A percentile compares a stretch with the other conserved stretches of the same genome.
phyloP scores from a whole-genome alignment of 1,140 invertebrate genomes.

The Melipona quadrifasciata region DNA sequence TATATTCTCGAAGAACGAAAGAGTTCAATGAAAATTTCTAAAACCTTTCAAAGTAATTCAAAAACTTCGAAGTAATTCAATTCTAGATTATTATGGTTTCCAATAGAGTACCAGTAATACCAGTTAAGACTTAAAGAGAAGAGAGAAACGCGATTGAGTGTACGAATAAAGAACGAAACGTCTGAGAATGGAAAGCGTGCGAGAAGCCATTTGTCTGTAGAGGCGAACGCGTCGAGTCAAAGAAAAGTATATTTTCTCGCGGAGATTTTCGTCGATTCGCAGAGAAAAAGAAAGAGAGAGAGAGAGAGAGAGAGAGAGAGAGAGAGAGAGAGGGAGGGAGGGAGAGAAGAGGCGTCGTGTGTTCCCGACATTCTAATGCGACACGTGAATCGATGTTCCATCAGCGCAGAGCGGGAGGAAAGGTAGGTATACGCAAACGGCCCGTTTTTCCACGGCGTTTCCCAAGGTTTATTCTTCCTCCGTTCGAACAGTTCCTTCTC shows the following conservation, averaged over 20 bases:
- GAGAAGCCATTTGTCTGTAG: conserved; percentile 17
- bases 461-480: conserved; percentile 23
- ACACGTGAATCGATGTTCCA: conserved; percentile 57
- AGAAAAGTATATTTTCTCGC: conserved; percentile 28
- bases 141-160: background rate
- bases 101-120: too few relatives aligned
- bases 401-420: conserved; percentile 30
- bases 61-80: too few relatives aligned
- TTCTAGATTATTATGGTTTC: too few relatives aligned
- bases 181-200: background rate
- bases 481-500: conserved; percentile 5
- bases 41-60: too few relatives aligned
- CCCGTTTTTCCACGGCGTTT: conserved; percentile 26
- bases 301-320: background rate
- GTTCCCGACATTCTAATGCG: conserved; percentile 42
- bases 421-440: background rate
- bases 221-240: conserved; percentile 4
- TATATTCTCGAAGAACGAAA: too few relatives aligned
- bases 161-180: background rate
- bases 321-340: background rate
- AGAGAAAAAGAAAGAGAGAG: background rate
- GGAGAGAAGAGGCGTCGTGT: background rate
- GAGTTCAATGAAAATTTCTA: too few relatives aligned
- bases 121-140: too few relatives aligned
- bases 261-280: conserved; percentile 18